phyloP scores from a whole-genome alignment of 2,113 vertebrate species.

The Bos javanicus region DNA sequence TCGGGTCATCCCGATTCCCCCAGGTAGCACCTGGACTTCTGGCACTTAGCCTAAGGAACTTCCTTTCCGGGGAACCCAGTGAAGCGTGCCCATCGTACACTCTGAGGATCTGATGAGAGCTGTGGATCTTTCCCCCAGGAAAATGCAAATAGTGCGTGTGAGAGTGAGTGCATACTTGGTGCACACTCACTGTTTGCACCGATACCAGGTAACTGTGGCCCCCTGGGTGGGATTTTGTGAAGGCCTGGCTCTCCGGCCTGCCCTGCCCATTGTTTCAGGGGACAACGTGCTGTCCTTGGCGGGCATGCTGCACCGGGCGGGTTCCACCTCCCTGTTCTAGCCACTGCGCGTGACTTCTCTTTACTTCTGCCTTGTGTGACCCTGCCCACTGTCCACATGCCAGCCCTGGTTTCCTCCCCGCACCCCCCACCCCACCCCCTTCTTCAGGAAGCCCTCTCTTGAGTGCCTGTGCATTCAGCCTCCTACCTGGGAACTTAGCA shows the following conservation, averaged over 20 bases:
- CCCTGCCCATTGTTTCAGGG: not conserved
- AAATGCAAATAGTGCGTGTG: too few relatives aligned
- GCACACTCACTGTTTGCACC: not conserved
- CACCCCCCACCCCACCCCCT: not conserved
- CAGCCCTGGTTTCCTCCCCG: not conserved
- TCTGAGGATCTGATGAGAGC: not conserved
- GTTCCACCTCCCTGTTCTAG: not conserved
- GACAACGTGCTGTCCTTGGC: not conserved
- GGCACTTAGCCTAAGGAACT: not conserved
- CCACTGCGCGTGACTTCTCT: not conserved
- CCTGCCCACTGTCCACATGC: not conserved
- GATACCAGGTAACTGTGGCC: not conserved
- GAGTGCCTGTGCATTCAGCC: not conserved
- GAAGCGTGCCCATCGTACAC: not conserved
- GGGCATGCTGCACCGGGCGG: not conserved
- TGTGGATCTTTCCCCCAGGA: not conserved
- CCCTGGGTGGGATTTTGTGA: not conserved
- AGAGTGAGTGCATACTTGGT: rapidly evolving
- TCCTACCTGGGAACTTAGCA: not conserved
- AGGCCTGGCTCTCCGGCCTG: not conserved
- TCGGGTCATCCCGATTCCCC: not conserved
- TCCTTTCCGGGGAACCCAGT: not conserved
- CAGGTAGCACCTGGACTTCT: not conserved
- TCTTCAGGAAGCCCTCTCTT: not conserved
- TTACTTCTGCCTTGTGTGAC: not conserved